A percentile compares a stretch with the other conserved stretches of the same genome.
These are phyloP conservation scores for Subanguina moxae DNA, from an alignment of 1,140 invertebrate species.

Conservation along the genomic window DNA sequence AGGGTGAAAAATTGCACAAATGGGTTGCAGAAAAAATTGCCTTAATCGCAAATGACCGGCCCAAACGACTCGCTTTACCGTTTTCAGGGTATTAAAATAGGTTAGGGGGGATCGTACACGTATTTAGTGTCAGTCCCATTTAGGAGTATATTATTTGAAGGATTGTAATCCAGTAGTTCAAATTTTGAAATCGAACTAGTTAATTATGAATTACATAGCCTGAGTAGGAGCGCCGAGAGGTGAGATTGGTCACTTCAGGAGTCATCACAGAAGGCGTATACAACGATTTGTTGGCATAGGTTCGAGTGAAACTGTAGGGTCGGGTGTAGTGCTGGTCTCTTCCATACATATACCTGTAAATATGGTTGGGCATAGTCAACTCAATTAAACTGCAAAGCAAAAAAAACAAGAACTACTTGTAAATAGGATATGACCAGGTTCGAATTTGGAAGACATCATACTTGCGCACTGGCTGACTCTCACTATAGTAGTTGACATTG, in stretches of 20 bases:
- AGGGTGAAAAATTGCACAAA: too few species aligned
- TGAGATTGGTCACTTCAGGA: slow-evolving; percentile 30
- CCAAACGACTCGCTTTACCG: too few species aligned
- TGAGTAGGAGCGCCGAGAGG: slow-evolving; percentile 39
- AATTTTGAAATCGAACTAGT: too few species aligned
- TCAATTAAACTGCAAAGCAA: not conserved
- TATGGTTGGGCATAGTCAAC: not conserved
- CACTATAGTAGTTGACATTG: slow-evolving; percentile 46
- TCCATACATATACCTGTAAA: slow-evolving; percentile 46
- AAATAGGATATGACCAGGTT: slow-evolving; percentile 51
- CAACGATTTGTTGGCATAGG: slow-evolving; percentile 39
- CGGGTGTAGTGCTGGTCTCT: slow-evolving; percentile 39
- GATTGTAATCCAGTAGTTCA: too few species aligned
- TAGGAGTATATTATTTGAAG: too few species aligned
- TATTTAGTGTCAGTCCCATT: too few species aligned
- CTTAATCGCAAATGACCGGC: too few species aligned
- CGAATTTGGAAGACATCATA: slow-evolving; percentile 50
- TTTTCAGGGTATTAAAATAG: too few species aligned
- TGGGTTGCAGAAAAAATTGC: too few species aligned
- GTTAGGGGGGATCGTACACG: too few species aligned
- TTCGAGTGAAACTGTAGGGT: slow-evolving; percentile 47
- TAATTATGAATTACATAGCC: too few species aligned
- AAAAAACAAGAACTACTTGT: slow-evolving; percentile 36
- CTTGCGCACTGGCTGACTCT: slow-evolving; percentile 45
- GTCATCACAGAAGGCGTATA: slow-evolving; percentile 48